Conservation (phyloP, 1,140 invertebrate genomes). For the Zaprionus davidi region DNA sequence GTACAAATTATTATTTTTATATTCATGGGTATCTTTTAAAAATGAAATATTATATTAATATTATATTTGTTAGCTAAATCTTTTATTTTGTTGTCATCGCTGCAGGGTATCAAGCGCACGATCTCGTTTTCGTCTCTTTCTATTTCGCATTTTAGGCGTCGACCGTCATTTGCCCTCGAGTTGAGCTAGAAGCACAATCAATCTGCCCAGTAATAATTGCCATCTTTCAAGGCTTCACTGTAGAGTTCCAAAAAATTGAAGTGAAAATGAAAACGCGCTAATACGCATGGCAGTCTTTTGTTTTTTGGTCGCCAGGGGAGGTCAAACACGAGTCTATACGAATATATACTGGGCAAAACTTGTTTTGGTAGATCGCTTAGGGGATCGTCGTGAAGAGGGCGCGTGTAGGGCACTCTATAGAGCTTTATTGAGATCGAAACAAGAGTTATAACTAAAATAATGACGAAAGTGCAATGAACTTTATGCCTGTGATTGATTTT, state of each 20-base stretch:
- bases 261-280: constrained; percentile 7
- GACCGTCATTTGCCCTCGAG: constrained; percentile 69
- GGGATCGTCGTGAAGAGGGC: constrained; percentile 28
- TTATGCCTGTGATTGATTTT: not conserved
- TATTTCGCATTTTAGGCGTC: constrained; percentile 20
- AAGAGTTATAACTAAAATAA: constrained; percentile 14
- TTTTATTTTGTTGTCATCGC: not conserved
- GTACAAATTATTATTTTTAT: too few species aligned
- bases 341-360: constrained; percentile 10
- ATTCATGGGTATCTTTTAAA: too few species aligned
- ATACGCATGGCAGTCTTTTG: constrained; percentile 5
- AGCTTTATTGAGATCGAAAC: constrained; percentile 18
- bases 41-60: too few species aligned
- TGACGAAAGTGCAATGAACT: constrained; percentile 60
- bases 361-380: constrained; percentile 19
- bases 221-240: constrained; percentile 56
- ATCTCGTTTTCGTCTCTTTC: not conserved
- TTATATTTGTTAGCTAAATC: not conserved
- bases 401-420: constrained; percentile 13
- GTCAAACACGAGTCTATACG: constrained; percentile 28
- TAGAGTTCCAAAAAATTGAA: constrained; percentile 16
- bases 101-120: constrained; percentile 16
- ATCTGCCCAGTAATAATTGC: constrained; percentile 41
- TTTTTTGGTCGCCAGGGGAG: constrained; percentile 16
- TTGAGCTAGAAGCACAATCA: constrained; percentile 21